Conservation (phyloP, 37 sponge, comb jelly and placozoan genomes). For the Geodia barretti region DNA sequence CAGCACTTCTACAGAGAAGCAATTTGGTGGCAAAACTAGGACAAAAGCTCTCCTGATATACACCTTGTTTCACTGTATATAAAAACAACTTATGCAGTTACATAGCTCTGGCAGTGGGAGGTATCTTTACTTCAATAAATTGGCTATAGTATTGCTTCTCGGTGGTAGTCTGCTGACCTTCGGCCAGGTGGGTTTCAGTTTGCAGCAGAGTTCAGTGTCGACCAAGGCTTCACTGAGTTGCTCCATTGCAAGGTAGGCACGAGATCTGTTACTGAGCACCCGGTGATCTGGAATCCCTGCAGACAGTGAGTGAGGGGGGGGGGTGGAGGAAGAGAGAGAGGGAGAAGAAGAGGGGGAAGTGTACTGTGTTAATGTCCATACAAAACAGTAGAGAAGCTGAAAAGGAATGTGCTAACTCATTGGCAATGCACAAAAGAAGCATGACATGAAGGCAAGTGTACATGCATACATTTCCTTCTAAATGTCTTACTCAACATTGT, state of each 20-base stretch:
- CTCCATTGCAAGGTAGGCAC: constrained; percentile 55
- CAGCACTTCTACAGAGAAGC: too few species aligned
- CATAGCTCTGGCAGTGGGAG: neutral
- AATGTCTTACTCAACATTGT: neutral
- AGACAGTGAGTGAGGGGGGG: neutral
- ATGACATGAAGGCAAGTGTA: neutral
- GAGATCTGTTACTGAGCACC: constrained; percentile 72
- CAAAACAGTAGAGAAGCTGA: too few species aligned
- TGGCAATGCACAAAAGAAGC: neutral
- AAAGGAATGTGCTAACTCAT: too few species aligned
- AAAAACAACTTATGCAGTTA: too few species aligned
- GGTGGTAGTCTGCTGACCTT: constrained; percentile 63
- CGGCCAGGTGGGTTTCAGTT: constrained; percentile 63
- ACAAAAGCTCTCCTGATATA: too few species aligned
- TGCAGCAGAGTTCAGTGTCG: constrained; percentile 60
- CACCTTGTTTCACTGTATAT: too few species aligned
- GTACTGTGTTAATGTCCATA: too few species aligned
- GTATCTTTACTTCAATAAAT: neutral
- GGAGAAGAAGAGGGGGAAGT: neutral
- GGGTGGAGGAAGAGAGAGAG: neutral
- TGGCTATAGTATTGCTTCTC: neutral
- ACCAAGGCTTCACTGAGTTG: constrained; percentile 45
- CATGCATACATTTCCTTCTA: neutral
- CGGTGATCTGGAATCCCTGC: constrained; percentile 68
- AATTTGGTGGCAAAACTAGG: too few species aligned